A percentile compares a stretch with the other conserved stretches of the same genome.
These are phyloP conservation scores for Schizaphis graminum DNA, from an alignment of 2,888 invertebrate species.

Conservation along the genomic window DNA sequence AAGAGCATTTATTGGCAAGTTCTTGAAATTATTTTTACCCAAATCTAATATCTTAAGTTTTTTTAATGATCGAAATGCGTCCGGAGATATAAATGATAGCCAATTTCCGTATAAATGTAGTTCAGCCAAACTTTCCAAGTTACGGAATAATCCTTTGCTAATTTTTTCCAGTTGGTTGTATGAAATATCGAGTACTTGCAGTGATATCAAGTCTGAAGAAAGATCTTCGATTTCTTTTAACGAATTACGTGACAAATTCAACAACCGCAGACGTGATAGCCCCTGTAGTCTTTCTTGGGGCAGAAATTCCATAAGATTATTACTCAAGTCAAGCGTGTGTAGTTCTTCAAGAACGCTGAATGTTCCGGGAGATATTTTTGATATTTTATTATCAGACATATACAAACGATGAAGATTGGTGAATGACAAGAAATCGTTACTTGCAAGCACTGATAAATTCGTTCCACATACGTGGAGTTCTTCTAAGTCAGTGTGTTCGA, in stretches of 20 bases:
- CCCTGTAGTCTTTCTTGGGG: conserved; percentile 89
- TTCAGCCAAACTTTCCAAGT: conserved; percentile 83
- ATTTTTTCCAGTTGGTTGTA: conserved; percentile 86
- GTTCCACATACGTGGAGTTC: conserved; percentile 85
- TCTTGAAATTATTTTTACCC: conserved; percentile 86
- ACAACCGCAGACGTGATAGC: conserved; percentile 78
- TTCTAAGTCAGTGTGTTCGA: conserved; percentile 68
- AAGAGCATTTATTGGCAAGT: conserved; percentile 83
- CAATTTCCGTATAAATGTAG: conserved; percentile 86
- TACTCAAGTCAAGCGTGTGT: conserved; percentile 83
- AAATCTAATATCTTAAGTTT: conserved; percentile 84
- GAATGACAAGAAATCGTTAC: conserved; percentile 88
- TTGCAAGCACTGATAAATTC: conserved; percentile 85
- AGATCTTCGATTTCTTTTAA: conserved; percentile 87
- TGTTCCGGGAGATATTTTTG: conserved; percentile 86
- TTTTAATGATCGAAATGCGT: conserved; percentile 82
- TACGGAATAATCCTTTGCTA: conserved; percentile 81
- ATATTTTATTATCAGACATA: conserved; percentile 81
- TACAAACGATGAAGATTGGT: conserved; percentile 83
- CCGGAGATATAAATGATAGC: conserved; percentile 81
- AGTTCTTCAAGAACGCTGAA: conserved; percentile 84
- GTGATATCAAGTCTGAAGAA: conserved; percentile 81
- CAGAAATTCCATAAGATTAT: conserved; percentile 85
- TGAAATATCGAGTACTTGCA: conserved; percentile 86
- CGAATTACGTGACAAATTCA: conserved; percentile 88